Evolutionary conservation across 2,797 vertebrate species (phyloP).

Genomic region (Eutrigla gurnardus): DNA sequence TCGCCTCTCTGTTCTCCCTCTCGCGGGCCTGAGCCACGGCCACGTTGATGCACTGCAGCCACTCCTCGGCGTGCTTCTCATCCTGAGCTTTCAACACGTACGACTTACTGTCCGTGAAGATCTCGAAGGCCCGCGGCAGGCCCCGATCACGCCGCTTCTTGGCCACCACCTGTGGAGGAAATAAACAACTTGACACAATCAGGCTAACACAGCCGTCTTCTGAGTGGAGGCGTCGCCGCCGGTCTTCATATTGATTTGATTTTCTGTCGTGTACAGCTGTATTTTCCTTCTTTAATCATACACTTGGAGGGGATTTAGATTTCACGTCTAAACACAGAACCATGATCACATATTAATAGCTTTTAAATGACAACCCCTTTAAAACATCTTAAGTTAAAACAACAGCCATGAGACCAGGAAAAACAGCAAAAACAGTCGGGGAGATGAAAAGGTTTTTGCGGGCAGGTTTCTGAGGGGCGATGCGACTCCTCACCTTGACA

Average conservation of each 20-base stretch:
- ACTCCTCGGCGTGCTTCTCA: slow-evolving; percentile 90
- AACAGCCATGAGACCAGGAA: neutral
- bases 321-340: neutral
- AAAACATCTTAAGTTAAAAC: neutral
- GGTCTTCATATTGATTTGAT: neutral
- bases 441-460: neutral
- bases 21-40: slow-evolving; percentile 93
- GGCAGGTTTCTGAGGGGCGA: neutral
- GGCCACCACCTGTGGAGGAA: slow-evolving; percentile 77
- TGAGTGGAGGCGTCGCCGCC: neutral
- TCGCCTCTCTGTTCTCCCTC: slow-evolving; percentile 90
- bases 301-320: neutral
- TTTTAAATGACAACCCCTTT: neutral
- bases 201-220: neutral
- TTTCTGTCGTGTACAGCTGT: neutral
- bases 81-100: slow-evolving; percentile 96
- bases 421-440: neutral
- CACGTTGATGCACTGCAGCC: slow-evolving; percentile 96
- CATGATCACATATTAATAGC: neutral
- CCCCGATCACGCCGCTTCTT: slow-evolving; percentile 91
- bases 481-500: slow-evolving; percentile 83
- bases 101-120: slow-evolving; percentile 93
- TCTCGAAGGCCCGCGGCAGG: slow-evolving; percentile 95
- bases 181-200: neutral
- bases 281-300: slow-evolving; percentile 1